These are phyloP conservation scores for Protophormia terraenovae DNA, from an alignment of 2,888 invertebrate species.

Conservation along the genomic window DNA sequence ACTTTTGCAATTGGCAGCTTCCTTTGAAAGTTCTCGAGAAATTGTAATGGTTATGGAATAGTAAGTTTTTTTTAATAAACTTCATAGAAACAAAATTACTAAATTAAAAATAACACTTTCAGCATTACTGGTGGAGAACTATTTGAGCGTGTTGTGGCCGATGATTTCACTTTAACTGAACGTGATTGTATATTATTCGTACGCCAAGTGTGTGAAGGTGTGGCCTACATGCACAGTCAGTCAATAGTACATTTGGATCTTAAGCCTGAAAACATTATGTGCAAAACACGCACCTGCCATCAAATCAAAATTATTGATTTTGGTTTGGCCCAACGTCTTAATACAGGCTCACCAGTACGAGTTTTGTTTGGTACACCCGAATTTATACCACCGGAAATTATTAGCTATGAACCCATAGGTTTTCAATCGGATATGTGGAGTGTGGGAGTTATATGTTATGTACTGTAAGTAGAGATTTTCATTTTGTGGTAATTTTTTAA, in stretches of 20 bases:
- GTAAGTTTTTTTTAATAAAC: conserved; percentile 84
- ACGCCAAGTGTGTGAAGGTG: conserved; percentile 95
- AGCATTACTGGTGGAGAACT: conserved; percentile 96
- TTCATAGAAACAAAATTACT: not conserved
- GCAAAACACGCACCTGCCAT: conserved; percentile 91
- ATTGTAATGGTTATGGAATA: conserved; percentile 95
- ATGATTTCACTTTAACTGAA: conserved; percentile 95
- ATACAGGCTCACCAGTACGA: conserved; percentile 86
- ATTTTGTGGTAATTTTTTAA: too few species aligned
- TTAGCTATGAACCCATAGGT: conserved; percentile 93
- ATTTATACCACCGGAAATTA: conserved; percentile 95
- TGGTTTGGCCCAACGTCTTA: conserved; percentile 90
- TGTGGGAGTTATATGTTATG: conserved; percentile 95
- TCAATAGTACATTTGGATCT: conserved; percentile 94
- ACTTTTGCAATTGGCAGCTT: conserved; percentile 90
- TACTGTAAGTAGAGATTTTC: conserved; percentile 86
- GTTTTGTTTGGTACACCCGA: conserved; percentile 95
- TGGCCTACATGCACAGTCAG: conserved; percentile 92
- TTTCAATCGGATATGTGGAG: conserved; percentile 97
- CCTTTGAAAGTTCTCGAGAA: conserved; percentile 89
- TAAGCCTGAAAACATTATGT: conserved; percentile 98
- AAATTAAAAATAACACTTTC: conserved; percentile 44
- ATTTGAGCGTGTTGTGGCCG: conserved; percentile 95
- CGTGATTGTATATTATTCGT: conserved; percentile 92
- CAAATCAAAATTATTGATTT: conserved; percentile 96